These are phyloP conservation scores for Vombatus ursinus DNA, from an alignment of 2,113 vertebrate species.

Conservation along the genomic window DNA sequence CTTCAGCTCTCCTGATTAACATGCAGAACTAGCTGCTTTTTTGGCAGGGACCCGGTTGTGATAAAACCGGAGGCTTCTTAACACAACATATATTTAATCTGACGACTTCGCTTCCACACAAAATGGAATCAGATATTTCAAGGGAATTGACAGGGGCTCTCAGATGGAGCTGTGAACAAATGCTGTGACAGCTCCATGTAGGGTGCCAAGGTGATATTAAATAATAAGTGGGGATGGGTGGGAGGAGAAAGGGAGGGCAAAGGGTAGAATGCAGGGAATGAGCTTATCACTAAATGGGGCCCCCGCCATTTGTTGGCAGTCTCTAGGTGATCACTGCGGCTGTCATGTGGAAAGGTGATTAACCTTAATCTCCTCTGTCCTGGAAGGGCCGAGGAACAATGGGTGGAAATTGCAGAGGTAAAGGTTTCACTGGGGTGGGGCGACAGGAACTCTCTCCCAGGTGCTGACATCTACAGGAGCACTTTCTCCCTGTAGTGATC, in stretches of 20 bases:
- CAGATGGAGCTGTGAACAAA: slow-evolving; percentile 46
- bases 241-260: neutral
- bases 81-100: slow-evolving; percentile 75
- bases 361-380: neutral
- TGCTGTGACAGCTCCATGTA: slow-evolving; percentile 41
- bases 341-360: neutral
- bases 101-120: slow-evolving; percentile 63
- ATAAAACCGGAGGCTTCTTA: slow-evolving; percentile 74
- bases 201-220: neutral
- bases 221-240: neutral
- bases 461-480: neutral
- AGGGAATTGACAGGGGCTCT: slow-evolving; percentile 66
- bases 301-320: neutral
- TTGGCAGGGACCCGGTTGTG: slow-evolving; percentile 69
- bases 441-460: neutral
- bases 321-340: neutral
- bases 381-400: neutral
- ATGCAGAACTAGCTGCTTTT: slow-evolving; percentile 66
- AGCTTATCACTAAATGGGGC: neutral
- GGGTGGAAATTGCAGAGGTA: neutral
- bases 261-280: neutral
- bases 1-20: slow-evolving; percentile 67
- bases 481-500: no score
- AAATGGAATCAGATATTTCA: slow-evolving; percentile 72
- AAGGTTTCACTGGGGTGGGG: no score